Base-by-base conservation (phyloP, 2,113 vertebrate species). In the Columbina picui region DNA sequence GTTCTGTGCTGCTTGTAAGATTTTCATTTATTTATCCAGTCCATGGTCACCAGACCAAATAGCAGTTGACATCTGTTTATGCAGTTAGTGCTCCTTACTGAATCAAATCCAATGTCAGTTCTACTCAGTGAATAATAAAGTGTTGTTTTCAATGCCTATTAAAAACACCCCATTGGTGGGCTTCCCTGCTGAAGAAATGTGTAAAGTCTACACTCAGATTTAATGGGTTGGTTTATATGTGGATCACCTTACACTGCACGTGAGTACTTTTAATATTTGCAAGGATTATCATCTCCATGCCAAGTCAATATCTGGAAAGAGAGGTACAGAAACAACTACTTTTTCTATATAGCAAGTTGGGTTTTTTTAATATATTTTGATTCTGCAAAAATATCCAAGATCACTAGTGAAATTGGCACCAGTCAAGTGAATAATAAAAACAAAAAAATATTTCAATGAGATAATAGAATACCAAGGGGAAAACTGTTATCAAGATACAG, bases 1-100 rank as follows among this genome's bases (percentile, higher is more conserved):
- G 26, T 41, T 77, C 83, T 77, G 34, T 55, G 34, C 29, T 76
- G 3, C 63, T 36, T 93, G 36, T 77, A 91, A 93, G 43, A 50
- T 80, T 93, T 91, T 85, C 71, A 84, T 86, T 59, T 80, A 77
- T 88, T 94, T 96, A 78, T 88, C 56, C 53, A 86, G 47, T 41
- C 64, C 39, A 81, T 34, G 32, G 76, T 60, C 83, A 94, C 39
- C 60, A 87, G 92, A 95, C 68, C 76, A 93, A 94, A 89, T 4
- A 93, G 71, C 64, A 81, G n/a, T 10, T 95, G 92, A 71, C 68
- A 81, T 90, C 83, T 95, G 69, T 79, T 95, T 89, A 89, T 93
- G 92, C 92, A 94, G 90, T 88, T 81, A 76, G 65, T 25, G 39
- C 12, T 92, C 83, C 83, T 95, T 89, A 73, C 34, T 25, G 85